Evolutionary conservation across 2,113 vertebrate species (phyloP).

Genomic region (Ploceus nigricollis): DNA sequence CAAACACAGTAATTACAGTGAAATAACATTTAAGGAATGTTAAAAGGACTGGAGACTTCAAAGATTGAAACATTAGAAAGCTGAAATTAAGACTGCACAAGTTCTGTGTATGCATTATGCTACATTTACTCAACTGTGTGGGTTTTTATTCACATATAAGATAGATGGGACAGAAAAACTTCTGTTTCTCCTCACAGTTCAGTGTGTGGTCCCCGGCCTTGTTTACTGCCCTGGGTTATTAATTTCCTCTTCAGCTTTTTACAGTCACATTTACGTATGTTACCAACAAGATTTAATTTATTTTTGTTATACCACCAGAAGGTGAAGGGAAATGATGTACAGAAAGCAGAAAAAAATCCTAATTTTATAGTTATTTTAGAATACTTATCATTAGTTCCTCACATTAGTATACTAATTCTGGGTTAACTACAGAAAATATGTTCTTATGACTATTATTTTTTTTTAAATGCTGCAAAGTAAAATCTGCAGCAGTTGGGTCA

Average conservation of each 20-base stretch:
- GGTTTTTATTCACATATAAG: neutral
- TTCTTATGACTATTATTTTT: neutral
- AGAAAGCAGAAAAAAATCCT: neutral
- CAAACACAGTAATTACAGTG: neutral
- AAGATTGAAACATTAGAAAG: conserved; percentile 15
- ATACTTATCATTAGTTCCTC: neutral
- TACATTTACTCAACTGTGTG: neutral
- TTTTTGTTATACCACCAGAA: neutral
- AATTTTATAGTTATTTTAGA: neutral
- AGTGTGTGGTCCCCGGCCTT: conserved; percentile 14
- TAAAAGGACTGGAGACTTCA: conserved; percentile 12
- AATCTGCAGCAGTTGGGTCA: neutral
- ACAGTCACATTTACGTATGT: neutral
- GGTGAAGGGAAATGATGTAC: neutral
- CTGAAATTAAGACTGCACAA: neutral
- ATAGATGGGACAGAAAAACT: neutral
- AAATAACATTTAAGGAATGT: conserved; percentile 26
- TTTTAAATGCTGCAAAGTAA: neutral
- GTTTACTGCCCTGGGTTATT: conserved; percentile 5
- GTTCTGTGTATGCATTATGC: neutral
- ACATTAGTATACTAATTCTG: neutral
- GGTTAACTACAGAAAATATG: neutral
- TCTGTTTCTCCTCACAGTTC: conserved; percentile 4
- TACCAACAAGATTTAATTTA: neutral
- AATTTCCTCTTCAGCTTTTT: conserved; percentile 18